Conservation (phyloP, 2,113 vertebrate genomes). For the Megalops atlanticus region DNA sequence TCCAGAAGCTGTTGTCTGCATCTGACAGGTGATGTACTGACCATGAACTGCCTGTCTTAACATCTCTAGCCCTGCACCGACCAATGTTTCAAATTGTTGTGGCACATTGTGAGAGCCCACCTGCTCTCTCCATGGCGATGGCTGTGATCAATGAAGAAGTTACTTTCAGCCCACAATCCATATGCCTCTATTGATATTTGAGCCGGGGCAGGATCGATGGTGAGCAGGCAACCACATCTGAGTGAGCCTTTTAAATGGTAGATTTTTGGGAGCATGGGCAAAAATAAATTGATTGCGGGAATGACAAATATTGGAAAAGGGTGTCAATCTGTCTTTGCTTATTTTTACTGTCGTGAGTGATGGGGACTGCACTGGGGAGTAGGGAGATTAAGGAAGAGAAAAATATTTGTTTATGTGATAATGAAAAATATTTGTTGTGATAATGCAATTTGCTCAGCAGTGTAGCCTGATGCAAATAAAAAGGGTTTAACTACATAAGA, state of each 20-base stretch:
- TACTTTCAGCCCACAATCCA: conserved; percentile 81
- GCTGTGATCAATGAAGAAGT: conserved; percentile 88
- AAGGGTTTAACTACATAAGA: conserved; percentile 34
- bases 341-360: conserved; percentile 33
- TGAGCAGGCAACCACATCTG: conserved; percentile 74
- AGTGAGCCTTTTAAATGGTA: conserved; percentile 86
- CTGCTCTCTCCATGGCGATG: conserved; percentile 76
- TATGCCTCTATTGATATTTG: conserved; percentile 94
- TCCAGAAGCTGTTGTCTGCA: conserved; percentile 59
- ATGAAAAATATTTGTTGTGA: no score
- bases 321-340: conserved; percentile 54
- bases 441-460: conserved; percentile 26
- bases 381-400: neutral
- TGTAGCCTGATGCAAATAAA: conserved; percentile 31
- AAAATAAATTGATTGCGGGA: conserved; percentile 85
- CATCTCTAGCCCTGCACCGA: conserved; percentile 63
- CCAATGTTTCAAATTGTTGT: conserved; percentile 71
- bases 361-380: neutral
- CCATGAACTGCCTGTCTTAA: conserved; percentile 58
- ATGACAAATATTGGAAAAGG: conserved; percentile 74
- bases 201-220: conserved; percentile 84
- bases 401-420: no score
- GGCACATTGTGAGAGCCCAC: conserved; percentile 74
- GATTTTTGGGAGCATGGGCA: conserved; percentile 77
- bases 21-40: conserved; percentile 66